Base-by-base conservation (phyloP, 2,113 vertebrate genomes). In the Xenus cinereus region DNA sequence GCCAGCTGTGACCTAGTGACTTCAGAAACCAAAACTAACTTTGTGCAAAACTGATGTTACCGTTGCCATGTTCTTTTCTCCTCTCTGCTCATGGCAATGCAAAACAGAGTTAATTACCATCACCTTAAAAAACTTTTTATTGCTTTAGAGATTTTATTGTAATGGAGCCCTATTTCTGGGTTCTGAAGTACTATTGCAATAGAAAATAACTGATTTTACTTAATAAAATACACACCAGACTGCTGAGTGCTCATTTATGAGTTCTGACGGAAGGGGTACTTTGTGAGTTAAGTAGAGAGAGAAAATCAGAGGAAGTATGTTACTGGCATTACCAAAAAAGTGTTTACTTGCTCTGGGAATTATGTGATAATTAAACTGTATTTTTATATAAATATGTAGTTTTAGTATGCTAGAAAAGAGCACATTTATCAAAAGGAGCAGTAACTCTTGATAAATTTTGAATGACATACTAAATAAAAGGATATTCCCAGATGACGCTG, bases 371-470 rank as follows among this genome's bases (percentile, higher is more conserved):
- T 20, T 43, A 59, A 84, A 89, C 6, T 27, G 10, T 27, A 32
- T 67, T 77, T 90, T 67, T n/a, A 64, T 54, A 26, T 20, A 54
- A 45, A 22, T 39, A 28, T 14, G 3, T 64, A 22, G 18, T 79
- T 72, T 39, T 24, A 76, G 4, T 53, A 16, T 15, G 6, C 5
- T 63, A 69, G 27, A n/a, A 37, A 83, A 80, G 5, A 73, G 2
- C 0, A 0, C 11, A 54, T 73, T n/a, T 14, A 4, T 50, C 5
- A 19, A 28, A 50, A 88, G 12, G 45, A 85, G 20, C 5, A 63
- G 18, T 3, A 10, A 67, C 13, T 86, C n/a, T 54, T 59, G 35
- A 35, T 59, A 75, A 73, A 54, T 50, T 59, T 37, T 50, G n/a
- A 73, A 79, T 8, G 46, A 50, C 19, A 3, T 22, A 33, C 63